phyloP scores from a whole-genome alignment of 2,113 vertebrate genomes.

The Phaethon lepturus region DNA sequence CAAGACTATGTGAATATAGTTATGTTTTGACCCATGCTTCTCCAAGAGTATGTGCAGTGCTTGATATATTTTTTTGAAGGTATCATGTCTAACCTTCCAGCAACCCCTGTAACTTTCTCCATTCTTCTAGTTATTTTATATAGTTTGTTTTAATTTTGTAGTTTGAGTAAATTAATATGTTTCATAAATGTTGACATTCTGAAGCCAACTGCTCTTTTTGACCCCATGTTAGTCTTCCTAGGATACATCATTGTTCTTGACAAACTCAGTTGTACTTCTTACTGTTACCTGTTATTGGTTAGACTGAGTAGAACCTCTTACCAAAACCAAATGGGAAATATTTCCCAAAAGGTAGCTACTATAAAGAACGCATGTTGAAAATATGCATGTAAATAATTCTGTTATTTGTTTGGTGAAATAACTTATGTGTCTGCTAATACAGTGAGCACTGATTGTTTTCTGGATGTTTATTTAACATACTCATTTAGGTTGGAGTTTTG shows the following conservation, averaged over 20 bases:
- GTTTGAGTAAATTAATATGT: conserved; percentile 61
- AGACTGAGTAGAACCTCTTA: conserved; percentile 57
- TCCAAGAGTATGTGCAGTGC: conserved; percentile 11
- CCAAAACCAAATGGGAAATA: conserved; percentile 31
- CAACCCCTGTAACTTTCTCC: neutral
- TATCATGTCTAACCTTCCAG: conserved; percentile 36
- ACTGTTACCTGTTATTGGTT: conserved; percentile 15
- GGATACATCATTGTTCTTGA: conserved; percentile 41
- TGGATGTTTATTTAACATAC: no score
- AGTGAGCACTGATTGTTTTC: conserved; percentile 70
- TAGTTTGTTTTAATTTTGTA: conserved; percentile 63
- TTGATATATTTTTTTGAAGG: neutral
- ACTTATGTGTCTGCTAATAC: conserved; percentile 69
- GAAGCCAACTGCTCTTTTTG: conserved; percentile 16
- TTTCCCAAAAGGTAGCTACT: conserved; percentile 49
- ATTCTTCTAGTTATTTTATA: conserved; percentile 48
- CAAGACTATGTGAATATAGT: neutral
- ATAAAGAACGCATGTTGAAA: conserved; percentile 70
- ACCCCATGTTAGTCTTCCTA: conserved; percentile 46
- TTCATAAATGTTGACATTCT: conserved; percentile 58
- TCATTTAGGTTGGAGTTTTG: conserved; percentile 54
- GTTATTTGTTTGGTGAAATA: conserved; percentile 68
- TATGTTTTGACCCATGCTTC: neutral
- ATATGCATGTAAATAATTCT: conserved; percentile 84
- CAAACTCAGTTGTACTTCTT: conserved; percentile 45